These are phyloP conservation scores for Rotaria sp. DNA, from an alignment of 2,888 invertebrate genomes.

Conservation along the genomic window DNA sequence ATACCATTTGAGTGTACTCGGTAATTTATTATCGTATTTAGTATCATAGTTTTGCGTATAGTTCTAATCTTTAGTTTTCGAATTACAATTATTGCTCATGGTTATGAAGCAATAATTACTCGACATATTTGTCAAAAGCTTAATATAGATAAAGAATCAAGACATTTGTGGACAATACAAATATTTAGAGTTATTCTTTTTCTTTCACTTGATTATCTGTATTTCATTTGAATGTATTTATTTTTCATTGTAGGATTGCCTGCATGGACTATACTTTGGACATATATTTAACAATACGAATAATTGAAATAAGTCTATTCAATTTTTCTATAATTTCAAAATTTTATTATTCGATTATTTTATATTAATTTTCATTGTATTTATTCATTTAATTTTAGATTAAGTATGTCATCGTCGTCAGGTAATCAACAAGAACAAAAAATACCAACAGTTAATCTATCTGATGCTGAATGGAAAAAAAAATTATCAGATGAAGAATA, in stretches of 20 bases:
- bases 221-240: no score
- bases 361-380: background rate
- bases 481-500: slow-evolving; percentile 55
- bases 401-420: background rate
- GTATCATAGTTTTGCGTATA: background rate
- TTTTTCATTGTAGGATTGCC: background rate
- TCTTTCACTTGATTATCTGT: no score
- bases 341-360: background rate
- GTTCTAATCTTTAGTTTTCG: background rate
- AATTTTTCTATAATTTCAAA: background rate
- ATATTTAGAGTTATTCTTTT: background rate
- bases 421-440: background rate
- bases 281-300: background rate
- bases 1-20: background rate
- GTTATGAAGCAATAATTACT: background rate
- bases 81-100: background rate
- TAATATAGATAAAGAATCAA: background rate
- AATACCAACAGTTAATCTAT: background rate
- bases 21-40: background rate
- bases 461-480: slow-evolving; percentile 54
- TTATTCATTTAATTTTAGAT: background rate
- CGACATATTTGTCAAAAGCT: background rate
- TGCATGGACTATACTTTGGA: background rate
- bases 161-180: background rate
- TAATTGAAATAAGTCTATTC: background rate